These are phyloP conservation scores for Zaprionus camerounensis DNA, from an alignment of 1,140 invertebrate species.

Conservation along the genomic window DNA sequence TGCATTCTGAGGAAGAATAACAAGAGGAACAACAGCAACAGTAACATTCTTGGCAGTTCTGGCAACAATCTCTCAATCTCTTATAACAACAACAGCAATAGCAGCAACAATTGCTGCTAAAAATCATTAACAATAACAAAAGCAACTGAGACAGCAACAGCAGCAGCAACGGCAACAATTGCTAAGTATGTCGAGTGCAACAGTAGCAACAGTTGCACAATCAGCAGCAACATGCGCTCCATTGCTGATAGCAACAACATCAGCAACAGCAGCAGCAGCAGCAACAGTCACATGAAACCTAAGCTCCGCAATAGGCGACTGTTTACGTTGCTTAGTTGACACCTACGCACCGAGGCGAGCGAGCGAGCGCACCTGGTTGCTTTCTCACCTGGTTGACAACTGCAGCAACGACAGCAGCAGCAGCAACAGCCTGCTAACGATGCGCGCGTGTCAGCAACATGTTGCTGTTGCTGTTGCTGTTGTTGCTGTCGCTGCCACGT, in stretches of 20 bases:
- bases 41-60: conserved; percentile 46
- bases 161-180: conserved; percentile 29
- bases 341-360: conserved; percentile 46
- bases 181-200: conserved; percentile 51
- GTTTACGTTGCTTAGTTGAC: conserved; percentile 40
- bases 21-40: conserved; percentile 29
- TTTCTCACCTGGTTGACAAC: conserved; percentile 30
- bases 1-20: conserved; percentile 35
- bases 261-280: conserved; percentile 17
- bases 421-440: conserved; percentile 64
- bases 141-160: conserved; percentile 30
- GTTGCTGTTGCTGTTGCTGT: conserved; percentile 35
- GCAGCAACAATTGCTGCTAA: conserved; percentile 20
- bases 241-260: conserved; percentile 33
- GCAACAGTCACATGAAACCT: conserved; percentile 22
- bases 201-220: conserved; percentile 44
- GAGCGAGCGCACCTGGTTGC: conserved; percentile 33
- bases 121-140: conserved; percentile 46
- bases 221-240: conserved; percentile 37
- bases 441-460: conserved; percentile 78
- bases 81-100: conserved; percentile 28
- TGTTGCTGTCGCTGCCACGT: conserved; percentile 47
- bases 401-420: conserved; percentile 1
- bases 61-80: conserved; percentile 35
- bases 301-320: conserved; percentile 31